Base-by-base conservation (phyloP, 2,888 invertebrate species). In the Priocnemis perturbator region DNA sequence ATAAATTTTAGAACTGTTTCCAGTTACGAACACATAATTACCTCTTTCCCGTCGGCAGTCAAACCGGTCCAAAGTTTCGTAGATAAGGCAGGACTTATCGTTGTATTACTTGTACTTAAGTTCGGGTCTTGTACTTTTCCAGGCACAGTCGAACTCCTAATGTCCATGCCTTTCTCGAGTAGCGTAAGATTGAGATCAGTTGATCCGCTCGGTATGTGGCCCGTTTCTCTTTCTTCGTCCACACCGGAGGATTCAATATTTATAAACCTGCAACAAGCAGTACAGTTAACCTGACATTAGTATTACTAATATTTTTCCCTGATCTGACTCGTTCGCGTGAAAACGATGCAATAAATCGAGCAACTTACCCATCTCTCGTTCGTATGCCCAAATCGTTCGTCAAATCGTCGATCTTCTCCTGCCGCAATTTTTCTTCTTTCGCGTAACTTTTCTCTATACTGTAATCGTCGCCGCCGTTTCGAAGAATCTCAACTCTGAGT, bases 401-500 rank as follows among this genome's bases (percentile, higher is more conserved):
- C 74, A 93, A 91, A 79, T 91, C 91, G 63, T 91, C 91, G 45
- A 92, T 91, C 81, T 92, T 93, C 74, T 93, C 93, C 85, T 93
- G 93, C 79, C 93, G 92, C 66, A 95, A 84, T 85, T 93, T 93
- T 71, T 93, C 92, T 85, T 96, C 96, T 86, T 95, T 96, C 20
- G 94, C 95, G 89, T 96, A 96, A 79, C 95, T 96, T 79, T 95
- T 93, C 86, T 94, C 93, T 84, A 96, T 93, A 76, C 92, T 93
- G 86, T 96, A 96, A 88, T 94, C 94, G 64, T 93, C 92, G 2
- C 91, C 91, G 15, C 93, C 92, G 86, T 94, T 94, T 76, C 93
- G 90, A 64, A 95, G 89, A 81, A 98, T 96, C 90, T 98, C 98
- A 15, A 98, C 97, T 73, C 98, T 91, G 19, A 99, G 91, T 78